Evolutionary conservation across 2,113 vertebrate species (phyloP).

Genomic region (Cyprinodon tularosa): DNA sequence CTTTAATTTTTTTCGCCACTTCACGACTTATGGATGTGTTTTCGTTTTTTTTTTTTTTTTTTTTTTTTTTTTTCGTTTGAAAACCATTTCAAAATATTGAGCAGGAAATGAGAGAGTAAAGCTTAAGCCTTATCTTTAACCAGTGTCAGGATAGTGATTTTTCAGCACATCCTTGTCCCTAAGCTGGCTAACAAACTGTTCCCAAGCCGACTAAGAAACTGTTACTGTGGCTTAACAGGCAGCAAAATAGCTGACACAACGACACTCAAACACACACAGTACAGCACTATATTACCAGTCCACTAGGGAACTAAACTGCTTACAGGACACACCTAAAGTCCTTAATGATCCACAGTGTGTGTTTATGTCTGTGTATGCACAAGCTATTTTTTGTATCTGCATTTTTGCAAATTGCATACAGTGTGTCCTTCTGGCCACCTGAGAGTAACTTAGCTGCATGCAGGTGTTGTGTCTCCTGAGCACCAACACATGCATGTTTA

Average conservation of each 20-base stretch:
- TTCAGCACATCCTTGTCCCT: slow-evolving; percentile 61
- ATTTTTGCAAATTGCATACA: slow-evolving; percentile 25
- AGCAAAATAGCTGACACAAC: slow-evolving; percentile 74
- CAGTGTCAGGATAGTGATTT: slow-evolving; percentile 60
- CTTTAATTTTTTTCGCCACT: too few species aligned
- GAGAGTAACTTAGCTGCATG: slow-evolving; percentile 32
- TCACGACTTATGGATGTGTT: too few species aligned
- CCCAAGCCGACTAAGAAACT: slow-evolving; percentile 68
- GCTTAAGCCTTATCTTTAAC: slow-evolving; percentile 30
- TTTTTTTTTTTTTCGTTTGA: too few species aligned
- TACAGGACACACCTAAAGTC: slow-evolving; percentile 74
- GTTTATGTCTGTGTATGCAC: slow-evolving; percentile 8
- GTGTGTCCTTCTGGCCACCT: slow-evolving; percentile 16
- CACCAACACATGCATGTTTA: slow-evolving; percentile 16
- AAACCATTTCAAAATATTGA: not conserved
- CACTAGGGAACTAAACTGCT: slow-evolving; percentile 75
- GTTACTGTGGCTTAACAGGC: slow-evolving; percentile 76
- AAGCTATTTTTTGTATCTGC: slow-evolving; percentile 45
- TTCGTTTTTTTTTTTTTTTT: too few species aligned
- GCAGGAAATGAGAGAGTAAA: not conserved
- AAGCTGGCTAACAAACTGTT: slow-evolving; percentile 66
- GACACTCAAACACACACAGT: slow-evolving; percentile 40
- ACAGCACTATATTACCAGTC: slow-evolving; percentile 61
- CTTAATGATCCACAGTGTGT: slow-evolving; percentile 68
- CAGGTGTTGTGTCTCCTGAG: slow-evolving; percentile 36